Percentiles rank a stretch among this genome's conserved stretches.
Evolutionary conservation across 2,888 invertebrate species (phyloP).

Genomic region (Clepsis dumicolana): DNA sequence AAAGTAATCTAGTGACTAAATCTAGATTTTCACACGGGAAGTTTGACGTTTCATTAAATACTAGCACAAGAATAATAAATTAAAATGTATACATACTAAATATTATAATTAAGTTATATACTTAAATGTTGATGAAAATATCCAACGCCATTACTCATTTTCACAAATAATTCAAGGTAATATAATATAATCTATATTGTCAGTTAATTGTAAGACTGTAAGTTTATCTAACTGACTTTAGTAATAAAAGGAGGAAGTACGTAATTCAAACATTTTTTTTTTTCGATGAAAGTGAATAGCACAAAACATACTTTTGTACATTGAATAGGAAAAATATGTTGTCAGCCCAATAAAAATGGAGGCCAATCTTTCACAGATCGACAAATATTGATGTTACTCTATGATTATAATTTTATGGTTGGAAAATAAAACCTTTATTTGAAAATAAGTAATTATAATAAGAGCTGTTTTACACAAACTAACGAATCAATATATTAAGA

Average conservation of each 20-base stretch:
- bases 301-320: too few species aligned
- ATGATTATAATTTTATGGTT: too few species aligned
- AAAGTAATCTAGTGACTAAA: conserved; percentile 35
- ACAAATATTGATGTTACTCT: too few species aligned
- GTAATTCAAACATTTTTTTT: background rate
- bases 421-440: background rate
- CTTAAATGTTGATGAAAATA: background rate
- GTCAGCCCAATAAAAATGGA: too few species aligned
- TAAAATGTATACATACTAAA: conserved; percentile 1
- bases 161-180: too few species aligned
- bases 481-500: conserved; percentile 9
- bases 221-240: background rate
- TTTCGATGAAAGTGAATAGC: too few species aligned
- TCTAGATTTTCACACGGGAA: conserved; percentile 21
- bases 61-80: conserved; percentile 17
- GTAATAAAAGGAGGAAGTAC: background rate
- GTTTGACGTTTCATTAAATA: conserved; percentile 14
- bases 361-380: too few species aligned
- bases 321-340: too few species aligned
- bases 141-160: too few species aligned
- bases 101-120: conserved; percentile 1
- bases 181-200: background rate
- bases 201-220: background rate
- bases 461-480: conserved; percentile 28
- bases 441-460: too few species aligned